Evolutionary conservation across 2,888 invertebrate species (phyloP).

Genomic region (Cantharis flavilabris): DNA sequence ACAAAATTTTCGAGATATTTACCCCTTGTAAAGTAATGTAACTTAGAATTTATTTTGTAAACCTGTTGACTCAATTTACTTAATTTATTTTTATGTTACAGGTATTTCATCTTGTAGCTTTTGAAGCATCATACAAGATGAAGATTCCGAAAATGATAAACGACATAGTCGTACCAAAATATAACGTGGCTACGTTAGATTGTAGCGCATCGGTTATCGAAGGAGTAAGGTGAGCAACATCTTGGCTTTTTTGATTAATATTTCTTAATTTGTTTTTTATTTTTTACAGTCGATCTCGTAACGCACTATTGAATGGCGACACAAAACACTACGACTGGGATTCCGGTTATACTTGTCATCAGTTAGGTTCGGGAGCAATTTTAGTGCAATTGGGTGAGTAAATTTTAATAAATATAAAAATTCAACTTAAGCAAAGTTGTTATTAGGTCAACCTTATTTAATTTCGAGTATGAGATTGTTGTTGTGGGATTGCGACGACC

Average conservation of each 20-base stretch:
- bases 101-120: constrained; percentile 90
- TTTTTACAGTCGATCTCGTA: constrained; percentile 74
- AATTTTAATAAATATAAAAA: not conserved
- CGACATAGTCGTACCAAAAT: constrained; percentile 79
- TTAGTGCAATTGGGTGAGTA: constrained; percentile 81
- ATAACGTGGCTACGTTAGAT: constrained; percentile 91
- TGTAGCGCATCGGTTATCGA: constrained; percentile 93
- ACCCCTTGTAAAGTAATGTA: too few relatives aligned
- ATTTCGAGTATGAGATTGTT: constrained; percentile 88
- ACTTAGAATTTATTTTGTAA: not conserved
- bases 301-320: constrained; percentile 95
- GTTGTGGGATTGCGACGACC: constrained; percentile 96
- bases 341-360: constrained; percentile 97
- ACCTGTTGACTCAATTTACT: not conserved
- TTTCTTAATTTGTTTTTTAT: not conserved
- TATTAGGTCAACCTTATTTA: constrained; percentile 84
- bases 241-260: not conserved
- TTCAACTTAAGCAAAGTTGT: constrained; percentile 4
- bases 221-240: constrained; percentile 75
- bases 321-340: constrained; percentile 97
- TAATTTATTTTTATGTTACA: constrained; percentile 41
- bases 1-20: too few relatives aligned
- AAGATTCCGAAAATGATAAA: constrained; percentile 75
- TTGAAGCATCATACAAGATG: constrained; percentile 87
- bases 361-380: constrained; percentile 92